Base-by-base conservation (phyloP, 1,140 invertebrate genomes). In the Leptopilina boulardi region DNA sequence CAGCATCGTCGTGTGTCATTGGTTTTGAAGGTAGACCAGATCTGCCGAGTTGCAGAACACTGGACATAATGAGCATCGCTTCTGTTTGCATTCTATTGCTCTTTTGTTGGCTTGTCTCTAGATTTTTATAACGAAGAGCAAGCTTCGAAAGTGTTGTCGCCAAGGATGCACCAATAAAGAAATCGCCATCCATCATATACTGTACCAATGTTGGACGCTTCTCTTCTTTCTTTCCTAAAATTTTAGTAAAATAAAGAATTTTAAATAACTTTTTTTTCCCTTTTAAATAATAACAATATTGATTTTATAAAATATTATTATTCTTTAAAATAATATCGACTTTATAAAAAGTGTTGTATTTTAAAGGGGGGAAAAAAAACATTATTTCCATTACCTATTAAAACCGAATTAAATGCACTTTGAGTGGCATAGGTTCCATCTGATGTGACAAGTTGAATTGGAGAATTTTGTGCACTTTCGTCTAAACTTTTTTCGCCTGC, bases 381-480 rank as follows among this genome's bases (percentile, higher is more conserved):
- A 3, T 30, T 2, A 30, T 5, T 30, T 30, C 5, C 26, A 44
- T 34, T 76, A 90, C 89, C 83, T 56, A 82, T 66, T 42, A 83
- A 80, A 18, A 94, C 91, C 77, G 97, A 92, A 87, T 96, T 98
- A 89, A 99, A 99, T 71, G 97, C 98, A 83, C 97, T 99, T 90
- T 99, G 99, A 3, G 98, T 97, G 38, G 98, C 99, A 89, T 99
- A 99, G 4, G 99, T 99, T 56, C 99, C 99, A 93, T 99, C 99
- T 30, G 97, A 98, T 44, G 98, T 99, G n/a, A 99, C 97, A 41
- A 97, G 89, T 79, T 94, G 94, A 1, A 93, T 91, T 8, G 93
- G 90, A 47, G 85, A 80, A 23, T 84, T 38, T 77, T 89, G 87
- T 0, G 80, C 78, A n/a, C 59, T 92, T 76, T 93, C 93, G 82